Conservation (phyloP, 2,113 vertebrate genomes). For the Callionymus lyra region DNA sequence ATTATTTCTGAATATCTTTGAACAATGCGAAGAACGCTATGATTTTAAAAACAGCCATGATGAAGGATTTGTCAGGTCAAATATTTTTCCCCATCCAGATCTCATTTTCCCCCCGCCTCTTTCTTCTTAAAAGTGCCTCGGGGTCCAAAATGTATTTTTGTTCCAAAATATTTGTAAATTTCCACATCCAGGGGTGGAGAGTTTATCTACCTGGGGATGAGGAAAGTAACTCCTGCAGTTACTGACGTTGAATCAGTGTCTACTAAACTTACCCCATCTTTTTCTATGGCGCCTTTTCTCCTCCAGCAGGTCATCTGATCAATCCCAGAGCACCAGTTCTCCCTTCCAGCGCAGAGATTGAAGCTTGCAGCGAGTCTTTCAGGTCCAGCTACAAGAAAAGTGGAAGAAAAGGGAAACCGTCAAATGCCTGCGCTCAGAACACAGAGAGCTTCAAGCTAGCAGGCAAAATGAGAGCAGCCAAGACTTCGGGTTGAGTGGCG, state of each 20-base stretch:
- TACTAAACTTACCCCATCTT: constrained; percentile 65
- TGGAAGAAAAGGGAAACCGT: constrained; percentile 11
- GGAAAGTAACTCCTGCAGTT: constrained; percentile 20
- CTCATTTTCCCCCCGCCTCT: too few species aligned
- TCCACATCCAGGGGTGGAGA: constrained; percentile 5
- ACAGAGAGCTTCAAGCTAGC: constrained; percentile 9
- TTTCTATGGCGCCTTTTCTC: constrained; percentile 25
- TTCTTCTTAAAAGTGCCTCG: neutral
- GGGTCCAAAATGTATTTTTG: neutral
- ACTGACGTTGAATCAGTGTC: constrained; percentile 15
- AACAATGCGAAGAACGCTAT: too few species aligned
- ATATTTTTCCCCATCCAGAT: constrained; percentile 9
- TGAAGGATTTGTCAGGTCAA: too few species aligned
- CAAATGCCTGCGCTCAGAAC: constrained; percentile 14
- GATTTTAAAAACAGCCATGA: too few species aligned
- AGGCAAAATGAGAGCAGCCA: constrained; percentile 1
- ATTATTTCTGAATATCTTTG: too few species aligned
- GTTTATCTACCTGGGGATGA: constrained; percentile 28
- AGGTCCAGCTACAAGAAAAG: constrained; percentile 26
- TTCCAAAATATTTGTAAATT: neutral
- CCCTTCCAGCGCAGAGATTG: neutral
- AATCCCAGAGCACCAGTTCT: constrained; percentile 22
- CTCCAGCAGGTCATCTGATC: constrained; percentile 39
- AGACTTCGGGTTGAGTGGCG: constrained; percentile 15
- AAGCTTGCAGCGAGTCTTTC: constrained; percentile 22